Conservation (phyloP, 2,888 invertebrate genomes). For the Zaprionus bogoriensis region DNA sequence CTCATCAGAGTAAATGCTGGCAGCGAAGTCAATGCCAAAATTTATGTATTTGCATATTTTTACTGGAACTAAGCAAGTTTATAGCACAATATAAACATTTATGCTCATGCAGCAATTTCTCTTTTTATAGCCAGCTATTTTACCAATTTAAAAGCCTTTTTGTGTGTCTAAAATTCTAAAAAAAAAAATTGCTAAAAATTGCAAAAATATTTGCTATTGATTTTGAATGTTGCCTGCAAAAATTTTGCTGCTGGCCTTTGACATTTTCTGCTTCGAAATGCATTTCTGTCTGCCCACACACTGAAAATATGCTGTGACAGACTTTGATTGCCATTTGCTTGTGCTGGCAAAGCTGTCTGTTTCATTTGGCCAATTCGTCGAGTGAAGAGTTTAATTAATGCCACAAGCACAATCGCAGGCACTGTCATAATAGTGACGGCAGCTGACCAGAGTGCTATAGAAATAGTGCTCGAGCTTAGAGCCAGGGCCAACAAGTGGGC, state of each 20-base stretch:
- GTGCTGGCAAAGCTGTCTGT: background rate
- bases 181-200: background rate
- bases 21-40: background rate
- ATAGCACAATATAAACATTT: background rate
- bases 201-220: background rate
- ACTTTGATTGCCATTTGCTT: background rate
- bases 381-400: constrained; percentile 1
- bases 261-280: background rate
- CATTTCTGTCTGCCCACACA: background rate
- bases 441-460: no score
- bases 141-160: background rate
- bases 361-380: background rate
- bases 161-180: no score
- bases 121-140: background rate
- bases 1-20: constrained; percentile 19
- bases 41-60: background rate
- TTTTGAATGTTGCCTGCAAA: background rate
- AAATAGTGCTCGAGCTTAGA: constrained; percentile 1
- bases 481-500: background rate
- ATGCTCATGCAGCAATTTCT: no score
- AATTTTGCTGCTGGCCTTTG: background rate
- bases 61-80: background rate
- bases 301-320: background rate
- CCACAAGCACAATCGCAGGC: no score
- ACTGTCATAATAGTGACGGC: no score